Evolutionary conservation across 2,113 vertebrate species (phyloP).

Genomic region (Zeus faber): DNA sequence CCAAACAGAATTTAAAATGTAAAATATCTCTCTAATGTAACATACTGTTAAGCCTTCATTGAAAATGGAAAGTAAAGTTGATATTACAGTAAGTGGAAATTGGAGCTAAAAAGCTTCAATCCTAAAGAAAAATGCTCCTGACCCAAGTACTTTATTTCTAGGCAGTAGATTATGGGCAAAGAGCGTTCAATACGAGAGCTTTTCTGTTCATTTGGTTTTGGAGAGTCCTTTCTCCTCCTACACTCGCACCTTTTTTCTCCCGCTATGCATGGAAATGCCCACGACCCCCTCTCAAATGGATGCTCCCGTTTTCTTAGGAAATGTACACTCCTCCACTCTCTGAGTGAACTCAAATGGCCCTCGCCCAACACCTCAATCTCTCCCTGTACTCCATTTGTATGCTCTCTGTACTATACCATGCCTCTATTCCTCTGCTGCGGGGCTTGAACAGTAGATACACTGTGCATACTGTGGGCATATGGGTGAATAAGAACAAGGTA

Average conservation of each 20-base stretch:
- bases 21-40: too few relatives aligned
- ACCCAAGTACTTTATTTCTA: slow-evolving; percentile 53
- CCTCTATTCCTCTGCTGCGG: too few relatives aligned
- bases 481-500: too few relatives aligned
- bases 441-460: too few relatives aligned
- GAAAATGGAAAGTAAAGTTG: slow-evolving; percentile 58
- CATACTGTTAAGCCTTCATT: too few relatives aligned
- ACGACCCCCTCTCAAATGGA: slow-evolving; percentile 68
- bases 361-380: too few relatives aligned
- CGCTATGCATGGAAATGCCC: slow-evolving; percentile 52
- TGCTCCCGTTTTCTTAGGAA: slow-evolving; percentile 73
- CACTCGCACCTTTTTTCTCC: slow-evolving; percentile 51
- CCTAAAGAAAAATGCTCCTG: slow-evolving; percentile 39
- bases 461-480: too few relatives aligned
- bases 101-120: slow-evolving; percentile 59
- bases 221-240: slow-evolving; percentile 70
- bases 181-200: slow-evolving; percentile 70
- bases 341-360: slow-evolving; percentile 38
- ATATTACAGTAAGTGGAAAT: slow-evolving; percentile 4
- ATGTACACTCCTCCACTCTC: slow-evolving; percentile 61
- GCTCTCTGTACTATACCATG: too few relatives aligned
- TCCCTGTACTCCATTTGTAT: too few relatives aligned
- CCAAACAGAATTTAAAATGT: too few relatives aligned
- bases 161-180: slow-evolving; percentile 53
- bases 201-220: slow-evolving; percentile 69